Conservation (phyloP, 2,888 invertebrate species). For the Carterocephalus palaemon region DNA sequence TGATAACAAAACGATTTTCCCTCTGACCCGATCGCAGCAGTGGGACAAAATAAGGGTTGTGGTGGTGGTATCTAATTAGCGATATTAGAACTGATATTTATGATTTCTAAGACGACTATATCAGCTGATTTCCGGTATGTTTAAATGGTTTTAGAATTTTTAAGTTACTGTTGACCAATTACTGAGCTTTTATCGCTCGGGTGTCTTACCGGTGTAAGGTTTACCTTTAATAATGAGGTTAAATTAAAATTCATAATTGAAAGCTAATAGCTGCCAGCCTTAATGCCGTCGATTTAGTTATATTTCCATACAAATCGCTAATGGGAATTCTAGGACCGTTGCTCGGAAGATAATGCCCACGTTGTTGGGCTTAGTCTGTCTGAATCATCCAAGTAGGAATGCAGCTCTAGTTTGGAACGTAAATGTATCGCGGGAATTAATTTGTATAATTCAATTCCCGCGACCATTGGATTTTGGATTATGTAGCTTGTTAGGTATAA, state of each 20-base stretch:
- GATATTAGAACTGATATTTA: not conserved
- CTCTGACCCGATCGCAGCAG: no score
- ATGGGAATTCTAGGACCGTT: slow-evolving; percentile 5
- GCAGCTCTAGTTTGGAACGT: no score
- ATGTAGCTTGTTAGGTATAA: no score
- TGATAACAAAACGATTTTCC: no score
- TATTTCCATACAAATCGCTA: slow-evolving; percentile 9
- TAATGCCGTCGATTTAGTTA: not conserved
- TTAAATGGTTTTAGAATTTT: not conserved
- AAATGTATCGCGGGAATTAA: no score
- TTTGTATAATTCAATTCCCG: no score
- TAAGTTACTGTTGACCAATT: slow-evolving; percentile 3
- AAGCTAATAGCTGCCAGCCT: slow-evolving; percentile 1
- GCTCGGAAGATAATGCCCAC: not conserved
- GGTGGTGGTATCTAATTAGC: not conserved
- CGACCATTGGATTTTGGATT: no score
- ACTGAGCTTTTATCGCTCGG: not conserved
- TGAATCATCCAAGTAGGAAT: no score
- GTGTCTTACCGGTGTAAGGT: slow-evolving; percentile 5
- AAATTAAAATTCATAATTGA: slow-evolving; percentile 11
- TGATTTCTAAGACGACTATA: not conserved
- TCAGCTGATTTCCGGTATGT: not conserved
- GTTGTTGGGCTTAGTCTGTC: not conserved
- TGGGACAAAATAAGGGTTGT: no score
- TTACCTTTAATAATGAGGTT: not conserved